Evolutionary conservation across 2,113 vertebrate species (phyloP), one percentile per base, ranked within the genome.

Genomic region (Dicaeum eximium): DNA sequence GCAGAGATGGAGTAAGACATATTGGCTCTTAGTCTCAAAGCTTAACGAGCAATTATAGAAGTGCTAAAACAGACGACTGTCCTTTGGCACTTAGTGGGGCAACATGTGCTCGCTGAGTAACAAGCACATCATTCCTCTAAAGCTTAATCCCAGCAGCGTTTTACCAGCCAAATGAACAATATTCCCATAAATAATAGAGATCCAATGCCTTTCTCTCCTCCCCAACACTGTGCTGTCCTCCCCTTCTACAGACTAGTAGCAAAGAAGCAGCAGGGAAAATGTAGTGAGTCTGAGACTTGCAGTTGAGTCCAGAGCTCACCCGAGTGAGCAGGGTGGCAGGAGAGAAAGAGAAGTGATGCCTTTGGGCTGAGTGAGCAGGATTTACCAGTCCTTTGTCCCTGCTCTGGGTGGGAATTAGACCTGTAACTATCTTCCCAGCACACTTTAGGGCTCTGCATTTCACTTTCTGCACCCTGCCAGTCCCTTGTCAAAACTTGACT

Each of bases 321-420:
- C 0, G 0, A 75, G 37, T 14, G 11, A 79, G 27, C 35, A 38
- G 38, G 9, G 23, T 7, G 5, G 61, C 22, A 65, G 22, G 35
- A n/a, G 16, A 45, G 61, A 69, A 88, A 72, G 30, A 61, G 40
- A 78, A 51, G 30, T 4, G 10, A 60, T 7, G 4, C 13, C 40
- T 72, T 38, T 28, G 31, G 50, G 48, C 44, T 80, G 69, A 73
- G 53, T 16, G 40, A 95, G 53, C 16, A 37, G 35, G 10, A 51
- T 50, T 70, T 38, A 45, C 40, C 48, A 79, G 48, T 37, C 28
- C 17, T 23, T 72, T 48, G n/a, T 74, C 24, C 27, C 37, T 53
- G 44, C 31, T 31, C 40, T 69, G 22, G 16, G 15, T 23, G 11
- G 33, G 38, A 54, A 57, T 64, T 60, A 90, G 53, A 81, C 30